These are phyloP conservation scores for Pachyrhynchus sulphureomaculatus DNA, from an alignment of 1,140 invertebrate species.

Conservation along the genomic window DNA sequence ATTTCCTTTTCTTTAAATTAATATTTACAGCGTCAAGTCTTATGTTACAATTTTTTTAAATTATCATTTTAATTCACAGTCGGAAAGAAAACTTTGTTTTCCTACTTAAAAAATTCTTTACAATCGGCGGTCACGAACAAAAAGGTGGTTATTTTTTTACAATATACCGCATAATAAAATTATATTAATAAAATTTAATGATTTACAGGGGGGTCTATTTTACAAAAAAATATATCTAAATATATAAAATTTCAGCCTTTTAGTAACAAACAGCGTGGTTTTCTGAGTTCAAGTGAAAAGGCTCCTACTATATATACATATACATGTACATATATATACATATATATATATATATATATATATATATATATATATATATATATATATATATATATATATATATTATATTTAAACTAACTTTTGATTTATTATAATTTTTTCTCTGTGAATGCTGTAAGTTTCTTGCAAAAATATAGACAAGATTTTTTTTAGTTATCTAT, in stretches of 20 bases:
- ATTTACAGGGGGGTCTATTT: conserved; percentile 30
- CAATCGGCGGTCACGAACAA: conserved; percentile 8
- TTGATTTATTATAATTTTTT: conserved; percentile 4
- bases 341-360: too few relatives aligned
- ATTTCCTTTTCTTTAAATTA: conserved; percentile 33
- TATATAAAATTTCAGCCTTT: conserved; percentile 34
- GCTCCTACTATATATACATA: too few relatives aligned
- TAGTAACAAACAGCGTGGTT: conserved; percentile 10
- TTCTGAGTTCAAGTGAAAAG: neutral
- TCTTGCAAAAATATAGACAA: neutral
- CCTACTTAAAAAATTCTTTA: conserved; percentile 24
- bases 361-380: too few relatives aligned
- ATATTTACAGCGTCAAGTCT: conserved; percentile 35
- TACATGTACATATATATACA: too few relatives aligned
- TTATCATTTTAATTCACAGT: conserved; percentile 20
- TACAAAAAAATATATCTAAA: conserved; percentile 35
- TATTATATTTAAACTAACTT: conserved; percentile 2
- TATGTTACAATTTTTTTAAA: conserved; percentile 36
- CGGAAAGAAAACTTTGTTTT: conserved; percentile 28
- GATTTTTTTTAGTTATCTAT: too few relatives aligned
- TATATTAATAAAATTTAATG: conserved; percentile 27
- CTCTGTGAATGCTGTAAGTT: conserved; percentile 2
- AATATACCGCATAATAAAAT: conserved; percentile 24
- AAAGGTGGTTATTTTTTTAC: conserved; percentile 24
- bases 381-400: too few relatives aligned